phyloP scores from a whole-genome alignment of 2,888 invertebrate genomes.

The Octonoba sinensis region DNA sequence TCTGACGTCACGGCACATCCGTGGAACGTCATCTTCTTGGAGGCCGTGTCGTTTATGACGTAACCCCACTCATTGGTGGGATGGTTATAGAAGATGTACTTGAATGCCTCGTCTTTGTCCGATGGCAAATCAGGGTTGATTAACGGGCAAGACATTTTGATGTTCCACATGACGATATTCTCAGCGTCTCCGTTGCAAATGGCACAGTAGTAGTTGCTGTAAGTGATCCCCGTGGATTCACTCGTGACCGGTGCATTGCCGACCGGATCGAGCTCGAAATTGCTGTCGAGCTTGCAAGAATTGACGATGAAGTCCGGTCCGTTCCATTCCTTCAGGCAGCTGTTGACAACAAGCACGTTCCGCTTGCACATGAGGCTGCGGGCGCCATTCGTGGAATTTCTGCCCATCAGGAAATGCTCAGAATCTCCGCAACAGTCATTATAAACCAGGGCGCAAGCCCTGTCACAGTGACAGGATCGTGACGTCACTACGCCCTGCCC shows the following conservation, averaged over 20 bases:
- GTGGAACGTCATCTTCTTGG: conserved; percentile 44
- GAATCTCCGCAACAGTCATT: conserved; percentile 52
- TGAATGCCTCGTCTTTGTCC: conserved; percentile 49
- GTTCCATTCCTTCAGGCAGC: conserved; percentile 40
- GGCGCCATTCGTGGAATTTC: background rate
- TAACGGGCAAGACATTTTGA: conserved; percentile 40
- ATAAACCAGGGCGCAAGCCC: conserved; percentile 27
- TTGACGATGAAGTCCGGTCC: conserved; percentile 55
- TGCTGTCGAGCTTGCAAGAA: conserved; percentile 21
- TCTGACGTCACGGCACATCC: conserved; percentile 36
- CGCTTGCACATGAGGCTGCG: conserved; percentile 24
- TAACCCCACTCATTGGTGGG: conserved; percentile 53
- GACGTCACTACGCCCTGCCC: conserved; percentile 24
- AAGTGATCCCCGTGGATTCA: conserved; percentile 30
- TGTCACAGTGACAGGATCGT: conserved; percentile 45
- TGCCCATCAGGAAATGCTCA: conserved; percentile 14
- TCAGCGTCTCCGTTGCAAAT: conserved; percentile 53
- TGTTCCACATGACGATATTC: conserved; percentile 38
- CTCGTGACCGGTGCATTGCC: conserved; percentile 42
- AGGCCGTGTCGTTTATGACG: conserved; percentile 23
- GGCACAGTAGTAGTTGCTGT: conserved; percentile 54
- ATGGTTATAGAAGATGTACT: conserved; percentile 54
- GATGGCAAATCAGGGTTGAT: conserved; percentile 5
- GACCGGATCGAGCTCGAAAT: conserved; percentile 36
- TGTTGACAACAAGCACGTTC: conserved; percentile 26